Base-by-base conservation (phyloP, 2,888 invertebrate genomes). In the Endomychus coccineus region DNA sequence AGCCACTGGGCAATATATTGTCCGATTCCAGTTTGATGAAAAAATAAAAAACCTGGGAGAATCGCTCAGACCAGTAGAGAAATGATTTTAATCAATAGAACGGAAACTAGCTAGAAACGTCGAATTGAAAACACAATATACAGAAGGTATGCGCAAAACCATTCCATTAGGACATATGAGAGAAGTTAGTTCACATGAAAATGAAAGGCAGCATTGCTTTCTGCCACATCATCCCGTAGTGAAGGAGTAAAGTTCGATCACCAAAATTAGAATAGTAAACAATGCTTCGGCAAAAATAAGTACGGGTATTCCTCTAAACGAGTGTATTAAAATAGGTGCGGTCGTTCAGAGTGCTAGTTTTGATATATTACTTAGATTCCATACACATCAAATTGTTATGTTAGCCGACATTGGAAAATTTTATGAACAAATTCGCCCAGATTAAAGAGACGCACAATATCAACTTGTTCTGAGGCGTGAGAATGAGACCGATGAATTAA, bases 41-140 rank as follows among this genome's bases (percentile, higher is more conserved):
- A 19, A n/a, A 19, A 19, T 19, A 19, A 19, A 19, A n/a, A n/a
- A 19, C 6, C n/a, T 19, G n/a, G 21, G 21, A 19, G 21, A 19
- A 19, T 19, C 21, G n/a, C 21, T 6, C n/a, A n/a, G 6, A n/a
- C n/a, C 21, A 19, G 21, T n/a, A n/a, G 21, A 19, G n/a, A 19
- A 19, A 19, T n/a, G n/a, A 19, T 19, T 19, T 19, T n/a, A 7
- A 19, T 19, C 21, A n/a, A 7, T 19, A 19, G 21, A 19, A 19
- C 6, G 21, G n/a, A 19, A 19, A 19, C n/a, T 19, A 19, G n/a
- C 6, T 19, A 19, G n/a, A 19, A 19, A 19, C n/a, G 6, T n/a
- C 21, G 21, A 6, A n/a, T 19, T 19, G n/a, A 19, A 19, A n/a
- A 7, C 21, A 6, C 6, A 19, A 19, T 19, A 19, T n/a, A 7